Evolutionary conservation across 2,113 vertebrate genomes (phyloP).

Genomic region (Cichladusa arquata): DNA sequence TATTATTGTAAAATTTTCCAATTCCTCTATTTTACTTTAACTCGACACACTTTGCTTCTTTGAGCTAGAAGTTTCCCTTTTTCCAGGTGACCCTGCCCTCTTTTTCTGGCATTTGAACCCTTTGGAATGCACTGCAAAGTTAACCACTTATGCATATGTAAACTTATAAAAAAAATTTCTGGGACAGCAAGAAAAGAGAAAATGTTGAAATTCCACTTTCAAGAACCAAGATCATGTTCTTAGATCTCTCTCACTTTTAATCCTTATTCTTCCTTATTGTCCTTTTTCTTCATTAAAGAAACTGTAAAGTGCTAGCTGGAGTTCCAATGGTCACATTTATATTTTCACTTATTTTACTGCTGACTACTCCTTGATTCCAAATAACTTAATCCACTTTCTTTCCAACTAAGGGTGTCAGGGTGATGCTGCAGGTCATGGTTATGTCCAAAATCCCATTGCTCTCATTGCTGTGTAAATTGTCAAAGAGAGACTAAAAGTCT

Average conservation of each 20-base stretch:
- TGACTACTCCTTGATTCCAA: not conserved
- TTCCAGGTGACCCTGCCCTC: not conserved
- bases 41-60: not conserved
- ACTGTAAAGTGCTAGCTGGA: not conserved
- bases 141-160: not conserved
- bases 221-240: not conserved
- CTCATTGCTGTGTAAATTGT: not conserved
- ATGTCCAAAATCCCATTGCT: not conserved
- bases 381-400: not conserved
- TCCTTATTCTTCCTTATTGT: not conserved
- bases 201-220: not conserved
- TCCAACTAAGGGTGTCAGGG: not conserved
- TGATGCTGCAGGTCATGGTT: not conserved
- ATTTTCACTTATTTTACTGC: not conserved
- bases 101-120: not conserved
- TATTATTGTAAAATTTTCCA: not conserved
- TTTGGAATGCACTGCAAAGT: not conserved
- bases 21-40: conserved; percentile 34
- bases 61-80: conserved; percentile 22
- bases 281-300: not conserved
- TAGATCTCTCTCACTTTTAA: not conserved
- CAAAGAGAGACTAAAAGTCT: not conserved
- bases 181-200: not conserved
- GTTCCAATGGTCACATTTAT: not conserved
- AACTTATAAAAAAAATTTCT: not conserved